Base-by-base conservation (phyloP, 1,140 invertebrate species). In the Danaus melanippus region DNA sequence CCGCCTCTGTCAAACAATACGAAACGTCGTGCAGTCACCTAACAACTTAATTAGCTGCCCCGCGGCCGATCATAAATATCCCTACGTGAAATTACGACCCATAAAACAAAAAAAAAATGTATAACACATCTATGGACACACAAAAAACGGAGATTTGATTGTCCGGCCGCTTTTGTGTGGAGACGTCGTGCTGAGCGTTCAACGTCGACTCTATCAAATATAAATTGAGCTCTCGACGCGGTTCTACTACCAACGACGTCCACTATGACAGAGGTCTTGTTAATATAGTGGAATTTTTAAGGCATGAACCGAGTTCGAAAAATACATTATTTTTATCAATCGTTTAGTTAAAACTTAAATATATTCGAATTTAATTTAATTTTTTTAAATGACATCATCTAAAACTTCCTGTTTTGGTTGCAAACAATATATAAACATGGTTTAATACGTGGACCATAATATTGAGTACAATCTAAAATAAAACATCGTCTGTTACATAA, bases 11-110 rank as follows among this genome's bases (percentile, higher is more conserved):
- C 74, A 79, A 84, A 86, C 80, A 79, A 83, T 76, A 72, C 69
- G 66, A 70, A 53, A 65, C 70, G 68, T 67, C 65, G 65, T 60
- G 56, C 68, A 79, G 71, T 75, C 69, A 66, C 70, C 75, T 83
- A 86, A 84, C 79, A 86, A 84, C 83, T 86, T 86, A 84, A 86
- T 86, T 86, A 84, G 74, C 75, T 79, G 79, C 75, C 69, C 80
- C 71, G 67, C 67, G 72, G 80, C 74, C 69, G 75, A 70, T 77
- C 80, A 76, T 84, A 86, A 84, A 86, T 86, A 86, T 83, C 68
- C 75, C 71, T 63, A 84, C 75, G 78, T 84, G 69, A 86, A 86
- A 84, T 86, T 82, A 84, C 76, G 79, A 79, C 79, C 78, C 76
- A 86, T 83, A 86, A 86, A 84, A 82, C 61, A 67, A 83, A 83